Base-by-base conservation (phyloP, 2,113 vertebrate species). In the Corapipo altera region DNA sequence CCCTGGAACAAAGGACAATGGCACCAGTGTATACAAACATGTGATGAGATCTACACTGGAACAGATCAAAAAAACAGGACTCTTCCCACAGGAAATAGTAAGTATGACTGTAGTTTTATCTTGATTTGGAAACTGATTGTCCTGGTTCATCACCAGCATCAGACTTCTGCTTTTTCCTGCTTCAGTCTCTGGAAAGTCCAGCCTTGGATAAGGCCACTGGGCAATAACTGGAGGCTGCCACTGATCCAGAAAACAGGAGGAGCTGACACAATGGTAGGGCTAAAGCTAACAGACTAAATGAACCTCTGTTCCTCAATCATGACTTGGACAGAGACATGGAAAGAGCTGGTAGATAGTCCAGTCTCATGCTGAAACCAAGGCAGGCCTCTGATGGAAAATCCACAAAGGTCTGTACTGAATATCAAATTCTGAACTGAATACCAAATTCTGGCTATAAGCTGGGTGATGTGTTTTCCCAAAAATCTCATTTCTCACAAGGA, bases 131-230 rank as follows among this genome's bases (percentile, higher is more conserved):
- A 96, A 73, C 65, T 39, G 58, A 82, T 30, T 58, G 35, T 64
- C 52, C 64, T 94, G 82, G 80, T 82, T 71, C 59, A 86, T 75
- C 49, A 87, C 43, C 85, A 90, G 52, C 66, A 84, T 65, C 58
- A 92, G 70, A 37, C 37, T 86, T 91, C 76, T 86, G 78, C 37
- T 80, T 52, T 72, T 96, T 92, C 30, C 43, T 86, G 35, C 64
- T 67, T 95, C 76, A 64, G 64, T 37, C 64, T 88, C 52, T 97
- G 85, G 52, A 81, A 96, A 96, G 92, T 90, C 88, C 90, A 88
- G 44, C 69, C 69, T 94, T 96, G 90, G 90, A 92, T 3, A 3
- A 80, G 44, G 95, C 92, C 92, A 88, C 69, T 22, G 75, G 30
- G 13, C 91, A 88, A 88, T 90, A 95, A 81, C 57, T 67, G 32